Base-by-base conservation (phyloP, 2,888 invertebrate genomes). In the Ochropacha duplaris region DNA sequence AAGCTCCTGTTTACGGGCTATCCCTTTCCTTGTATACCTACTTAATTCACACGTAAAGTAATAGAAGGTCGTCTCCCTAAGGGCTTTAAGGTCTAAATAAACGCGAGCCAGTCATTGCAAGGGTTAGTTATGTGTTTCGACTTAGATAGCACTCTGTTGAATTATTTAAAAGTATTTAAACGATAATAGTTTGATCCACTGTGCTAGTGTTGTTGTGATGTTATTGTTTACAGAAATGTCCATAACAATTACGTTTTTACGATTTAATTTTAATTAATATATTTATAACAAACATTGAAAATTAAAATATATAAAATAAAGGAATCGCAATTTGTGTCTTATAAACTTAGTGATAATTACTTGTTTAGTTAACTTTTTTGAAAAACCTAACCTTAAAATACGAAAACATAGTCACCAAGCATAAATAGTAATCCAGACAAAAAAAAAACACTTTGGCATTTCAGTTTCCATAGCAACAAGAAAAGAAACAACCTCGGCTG, bases 101-200 rank as follows among this genome's bases (percentile, higher is more conserved):
- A 52, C 31, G 51, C 56, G 58, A 51, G 63, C 36, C 36, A 59
- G 4, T 4, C 24, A 9, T 67, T 55, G 44, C 19, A 9, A 19
- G n/a, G 44, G 44, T 52, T 52, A 52, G 51, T 52, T 31, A 52
- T 52, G 31, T 52, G 16, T 52, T 16, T 51, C 16, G 19, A 19
- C 44, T 52, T 24, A 34, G 57, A 57, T 57, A 57, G 49, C 36
- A 55, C 22, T 55, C 39, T 49, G 52, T 54, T 57, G 57, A 57
- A 57, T 57, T 57, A 57, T 57, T 57, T 54, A 54, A 31, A 52
- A 52, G 24, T 31, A 22, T 52, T 52, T 52, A 52, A 52, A 52
- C 52, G 52, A 52, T 52, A 8, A 44, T 44, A 19, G 44, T 44
- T 44, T 44, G 19, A 44, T 44, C 19, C 44, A 44, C 19, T 19